Base-by-base conservation (phyloP, 2,797 vertebrate genomes). In the Lagodon rhomboides region DNA sequence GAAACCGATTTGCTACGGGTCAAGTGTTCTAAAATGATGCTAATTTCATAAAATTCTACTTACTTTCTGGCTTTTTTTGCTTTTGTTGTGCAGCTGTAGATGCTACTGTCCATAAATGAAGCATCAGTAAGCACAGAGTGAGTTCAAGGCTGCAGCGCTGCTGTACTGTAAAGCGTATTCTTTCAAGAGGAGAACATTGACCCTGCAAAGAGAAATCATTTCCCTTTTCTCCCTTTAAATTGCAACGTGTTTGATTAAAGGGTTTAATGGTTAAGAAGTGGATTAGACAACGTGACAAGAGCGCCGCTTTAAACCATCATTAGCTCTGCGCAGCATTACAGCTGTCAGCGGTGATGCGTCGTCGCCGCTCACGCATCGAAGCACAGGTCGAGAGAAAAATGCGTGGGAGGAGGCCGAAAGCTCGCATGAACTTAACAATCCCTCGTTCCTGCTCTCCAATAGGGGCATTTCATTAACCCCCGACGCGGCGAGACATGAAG, bases 401-500 rank as follows among this genome's bases (percentile, higher is more conserved):
- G 64, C 3, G 41, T 69, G 47, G 82, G 84, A 73, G 61, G 73
- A 79, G 68, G 80, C 46, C 49, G 60, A 64, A 66, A 54, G 81
- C 86, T 76, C 69, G 65, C 53, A 60, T 38, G 79, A 73, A 85
- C 68, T 89, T 75, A 85, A 90, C 80, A 77, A 89, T 77, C 83
- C 56, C 70, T 81, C 77, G 64, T 81, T 86, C 56, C 22, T 12
- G 55, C 79, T 80, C 85, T 83, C 87, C 87, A 85, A 68, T 43
- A 30, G 68, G 69, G 80, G 72, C 85, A 89, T 89, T 92, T 94
- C 92, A 95, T 94, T 93, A 93, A 92, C 91, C 89, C 67, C 79
- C 0, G 77, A 80, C 64, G 86, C 88, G 82, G 75, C 54, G 72
- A 85, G 76, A 85, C 88, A 77, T 88, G 66, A 90, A 83, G 91